These are phyloP conservation scores for Oophaga pumilio DNA, from an alignment of 2,113 vertebrate genomes.

Conservation along the genomic window DNA sequence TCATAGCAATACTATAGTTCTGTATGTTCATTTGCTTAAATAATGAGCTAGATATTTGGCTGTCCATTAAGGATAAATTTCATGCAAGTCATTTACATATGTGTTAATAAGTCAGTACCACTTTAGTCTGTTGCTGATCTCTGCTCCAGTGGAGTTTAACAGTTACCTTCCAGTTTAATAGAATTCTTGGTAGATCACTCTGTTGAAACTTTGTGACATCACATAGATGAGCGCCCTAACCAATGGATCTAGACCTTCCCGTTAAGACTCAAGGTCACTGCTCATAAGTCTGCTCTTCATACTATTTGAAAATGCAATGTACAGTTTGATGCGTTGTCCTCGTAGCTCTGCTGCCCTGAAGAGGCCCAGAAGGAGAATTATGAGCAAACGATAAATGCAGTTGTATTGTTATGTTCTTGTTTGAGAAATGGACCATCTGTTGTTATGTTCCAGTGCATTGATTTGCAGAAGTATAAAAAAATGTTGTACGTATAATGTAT, in stretches of 20 bases:
- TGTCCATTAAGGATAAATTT: not conserved
- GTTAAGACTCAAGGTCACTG: too few relatives aligned
- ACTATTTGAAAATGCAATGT: too few relatives aligned
- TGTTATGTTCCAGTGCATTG: not conserved
- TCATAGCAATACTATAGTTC: not conserved
- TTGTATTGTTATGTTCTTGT: not conserved
- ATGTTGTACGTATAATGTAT: too few relatives aligned
- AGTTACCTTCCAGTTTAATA: not conserved
- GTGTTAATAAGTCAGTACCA: too few relatives aligned
- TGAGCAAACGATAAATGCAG: not conserved
- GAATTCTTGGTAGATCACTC: not conserved
- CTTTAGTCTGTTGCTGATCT: too few relatives aligned
- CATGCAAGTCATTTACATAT: not conserved
- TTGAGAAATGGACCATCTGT: not conserved
- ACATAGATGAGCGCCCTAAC: too few relatives aligned
- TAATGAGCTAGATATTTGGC: not conserved
- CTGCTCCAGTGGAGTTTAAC: too few relatives aligned
- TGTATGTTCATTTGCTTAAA: not conserved
- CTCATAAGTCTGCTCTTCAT: not conserved
- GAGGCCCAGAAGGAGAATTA: not conserved
- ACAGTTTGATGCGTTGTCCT: not conserved
- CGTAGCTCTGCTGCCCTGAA: not conserved
- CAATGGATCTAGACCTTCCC: too few relatives aligned
- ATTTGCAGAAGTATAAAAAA: too few relatives aligned
- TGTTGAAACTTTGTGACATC: not conserved